Conservation (phyloP, 2,888 invertebrate species). For the Ceramica pisi region DNA sequence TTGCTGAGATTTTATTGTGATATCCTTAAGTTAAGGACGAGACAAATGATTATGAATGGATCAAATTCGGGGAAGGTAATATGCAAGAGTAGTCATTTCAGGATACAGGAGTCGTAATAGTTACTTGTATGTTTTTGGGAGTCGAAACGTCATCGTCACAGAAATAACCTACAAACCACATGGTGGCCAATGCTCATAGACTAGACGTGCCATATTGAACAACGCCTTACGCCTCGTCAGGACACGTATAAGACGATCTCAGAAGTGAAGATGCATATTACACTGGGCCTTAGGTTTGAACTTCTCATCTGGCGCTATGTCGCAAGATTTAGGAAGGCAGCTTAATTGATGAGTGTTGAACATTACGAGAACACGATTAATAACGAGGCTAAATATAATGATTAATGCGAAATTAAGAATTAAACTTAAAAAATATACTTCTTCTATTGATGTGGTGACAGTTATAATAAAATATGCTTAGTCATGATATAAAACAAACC, state of each 20-base stretch:
- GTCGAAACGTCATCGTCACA: neutral
- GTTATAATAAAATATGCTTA: conserved; percentile 23
- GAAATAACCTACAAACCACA: conserved; percentile 37
- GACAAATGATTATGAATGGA: neutral
- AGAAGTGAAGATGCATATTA: neutral
- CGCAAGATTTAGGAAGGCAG: neutral
- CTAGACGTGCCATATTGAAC: neutral
- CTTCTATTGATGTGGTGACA: neutral
- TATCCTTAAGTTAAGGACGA: neutral
- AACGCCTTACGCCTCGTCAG: neutral
- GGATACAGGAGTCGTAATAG: neutral
- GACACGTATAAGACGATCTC: neutral
- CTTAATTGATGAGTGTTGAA: conserved; percentile 4
- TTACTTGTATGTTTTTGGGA: neutral
- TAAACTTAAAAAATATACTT: neutral
- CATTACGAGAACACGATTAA: neutral
- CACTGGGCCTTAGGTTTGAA: neutral
- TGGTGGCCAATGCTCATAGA: neutral
- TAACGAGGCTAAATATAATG: neutral
- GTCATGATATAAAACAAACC: conserved; percentile 24
- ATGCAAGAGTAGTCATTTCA: neutral
- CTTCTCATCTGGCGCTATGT: neutral
- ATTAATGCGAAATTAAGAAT: neutral
- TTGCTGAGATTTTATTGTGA: conserved; percentile 6
- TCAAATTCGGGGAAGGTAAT: neutral